Conservation (phyloP, 2,888 invertebrate species). For the Cantharis nigra region DNA sequence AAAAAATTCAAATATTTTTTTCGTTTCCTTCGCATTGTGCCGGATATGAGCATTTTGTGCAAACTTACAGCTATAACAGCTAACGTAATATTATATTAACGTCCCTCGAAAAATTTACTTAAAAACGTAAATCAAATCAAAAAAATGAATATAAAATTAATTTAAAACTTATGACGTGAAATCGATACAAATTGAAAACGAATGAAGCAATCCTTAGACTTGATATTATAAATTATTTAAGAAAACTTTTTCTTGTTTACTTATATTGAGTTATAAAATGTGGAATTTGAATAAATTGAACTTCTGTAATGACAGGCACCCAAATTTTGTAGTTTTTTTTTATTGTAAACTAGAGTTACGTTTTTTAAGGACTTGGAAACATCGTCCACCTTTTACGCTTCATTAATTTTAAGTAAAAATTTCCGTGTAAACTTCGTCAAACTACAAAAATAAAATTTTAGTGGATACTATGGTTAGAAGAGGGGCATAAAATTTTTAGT, state of each 20-base stretch:
- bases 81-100: neutral
- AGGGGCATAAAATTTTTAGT: neutral
- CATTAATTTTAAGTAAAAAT: neutral
- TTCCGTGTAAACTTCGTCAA: neutral
- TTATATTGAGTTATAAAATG: neutral
- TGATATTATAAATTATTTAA: neutral
- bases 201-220: neutral
- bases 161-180: neutral
- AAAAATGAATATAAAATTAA: neutral
- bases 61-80: neutral
- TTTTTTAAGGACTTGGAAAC: neutral
- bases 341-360: neutral
- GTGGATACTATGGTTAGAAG: neutral
- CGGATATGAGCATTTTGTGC: neutral
- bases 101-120: neutral
- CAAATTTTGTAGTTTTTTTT: neutral
- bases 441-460: neutral
- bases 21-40: neutral
- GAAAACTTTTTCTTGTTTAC: neutral
- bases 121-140: neutral
- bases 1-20: neutral
- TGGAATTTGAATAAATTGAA: neutral
- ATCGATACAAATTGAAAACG: neutral
- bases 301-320: neutral
- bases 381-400: neutral